Conservation (phyloP, 1,140 invertebrate genomes). For the Drosophila seguyi region DNA sequence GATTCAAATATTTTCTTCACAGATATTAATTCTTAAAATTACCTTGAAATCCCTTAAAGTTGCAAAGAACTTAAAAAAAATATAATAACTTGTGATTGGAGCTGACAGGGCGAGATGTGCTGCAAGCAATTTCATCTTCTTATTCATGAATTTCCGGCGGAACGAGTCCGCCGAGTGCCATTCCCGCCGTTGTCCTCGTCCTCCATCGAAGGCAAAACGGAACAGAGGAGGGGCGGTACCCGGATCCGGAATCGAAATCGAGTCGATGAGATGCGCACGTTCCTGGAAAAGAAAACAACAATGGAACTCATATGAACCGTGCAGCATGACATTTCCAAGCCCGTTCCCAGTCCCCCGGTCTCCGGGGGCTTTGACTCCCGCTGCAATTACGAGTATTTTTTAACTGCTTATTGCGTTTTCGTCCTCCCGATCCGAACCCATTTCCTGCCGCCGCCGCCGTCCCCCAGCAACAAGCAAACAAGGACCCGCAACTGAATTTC, state of each 20-base stretch:
- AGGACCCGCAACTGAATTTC: slow-evolving; percentile 75
- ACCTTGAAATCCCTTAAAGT: background rate
- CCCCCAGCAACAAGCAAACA: slow-evolving; percentile 73
- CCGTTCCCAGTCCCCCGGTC: slow-evolving; percentile 13
- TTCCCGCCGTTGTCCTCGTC: slow-evolving; percentile 44
- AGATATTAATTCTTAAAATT: slow-evolving; percentile 20
- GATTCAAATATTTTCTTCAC: too few species aligned
- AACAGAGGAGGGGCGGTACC: slow-evolving; percentile 21
- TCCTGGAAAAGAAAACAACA: slow-evolving; percentile 47
- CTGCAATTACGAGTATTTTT: slow-evolving; percentile 83
- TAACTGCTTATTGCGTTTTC: slow-evolving; percentile 83
- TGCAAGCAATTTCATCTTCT: slow-evolving; percentile 68
- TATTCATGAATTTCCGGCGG: slow-evolving; percentile 71
- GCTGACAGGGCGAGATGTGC: slow-evolving; percentile 14
- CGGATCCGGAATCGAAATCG: slow-evolving; percentile 50
- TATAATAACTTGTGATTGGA: slow-evolving; percentile 13
- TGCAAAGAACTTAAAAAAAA: background rate
- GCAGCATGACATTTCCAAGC: slow-evolving; percentile 44
- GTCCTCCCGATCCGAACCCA: slow-evolving; percentile 42
- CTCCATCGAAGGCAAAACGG: slow-evolving; percentile 22
- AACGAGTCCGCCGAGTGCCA: slow-evolving; percentile 72
- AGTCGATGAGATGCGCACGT: slow-evolving; percentile 67
- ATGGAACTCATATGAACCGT: slow-evolving; percentile 74
- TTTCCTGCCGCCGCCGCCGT: slow-evolving; percentile 20
- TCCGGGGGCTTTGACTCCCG: slow-evolving; percentile 60